Evolutionary conservation across 2,888 invertebrate species (phyloP).

Genomic region (Conchocele bisecta): DNA sequence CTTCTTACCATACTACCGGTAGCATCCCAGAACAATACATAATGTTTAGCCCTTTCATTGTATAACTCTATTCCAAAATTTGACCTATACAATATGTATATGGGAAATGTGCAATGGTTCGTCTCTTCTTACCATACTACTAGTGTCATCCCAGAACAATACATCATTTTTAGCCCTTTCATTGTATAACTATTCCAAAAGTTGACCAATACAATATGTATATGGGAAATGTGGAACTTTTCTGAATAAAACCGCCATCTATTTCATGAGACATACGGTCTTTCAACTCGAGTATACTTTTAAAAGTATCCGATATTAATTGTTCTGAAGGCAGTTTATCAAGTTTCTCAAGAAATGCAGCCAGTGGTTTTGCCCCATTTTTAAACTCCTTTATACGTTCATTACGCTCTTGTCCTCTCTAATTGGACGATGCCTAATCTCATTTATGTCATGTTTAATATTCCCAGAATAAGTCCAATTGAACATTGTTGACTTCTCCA

Average conservation of each 20-base stretch:
- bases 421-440: not conserved
- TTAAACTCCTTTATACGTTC: not conserved
- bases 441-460: slow-evolving; percentile 7
- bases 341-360: slow-evolving; percentile 4
- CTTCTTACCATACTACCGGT: slow-evolving; percentile 25
- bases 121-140: no score
- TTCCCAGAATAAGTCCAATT: not conserved
- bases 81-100: slow-evolving; percentile 28
- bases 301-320: not conserved
- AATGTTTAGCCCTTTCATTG: slow-evolving; percentile 21
- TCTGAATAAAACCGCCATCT: slow-evolving; percentile 26
- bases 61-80: slow-evolving; percentile 13
- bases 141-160: no score
- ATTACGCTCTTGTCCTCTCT: not conserved
- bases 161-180: no score
- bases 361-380: slow-evolving; percentile 5
- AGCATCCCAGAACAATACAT: slow-evolving; percentile 31
- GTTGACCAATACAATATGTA: no score
- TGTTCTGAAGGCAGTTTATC: not conserved
- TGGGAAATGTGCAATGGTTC: no score
- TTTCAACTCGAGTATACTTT: slow-evolving; percentile 6
- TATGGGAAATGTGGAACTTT: slow-evolving; percentile 14
- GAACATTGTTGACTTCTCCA: no score
- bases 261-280: slow-evolving; percentile 6
- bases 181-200: no score